Percentiles rank a stretch among this genome's conserved stretches.
Evolutionary conservation across 2,113 vertebrate species (phyloP).

Genomic region (Antechinus flavipes): DNA sequence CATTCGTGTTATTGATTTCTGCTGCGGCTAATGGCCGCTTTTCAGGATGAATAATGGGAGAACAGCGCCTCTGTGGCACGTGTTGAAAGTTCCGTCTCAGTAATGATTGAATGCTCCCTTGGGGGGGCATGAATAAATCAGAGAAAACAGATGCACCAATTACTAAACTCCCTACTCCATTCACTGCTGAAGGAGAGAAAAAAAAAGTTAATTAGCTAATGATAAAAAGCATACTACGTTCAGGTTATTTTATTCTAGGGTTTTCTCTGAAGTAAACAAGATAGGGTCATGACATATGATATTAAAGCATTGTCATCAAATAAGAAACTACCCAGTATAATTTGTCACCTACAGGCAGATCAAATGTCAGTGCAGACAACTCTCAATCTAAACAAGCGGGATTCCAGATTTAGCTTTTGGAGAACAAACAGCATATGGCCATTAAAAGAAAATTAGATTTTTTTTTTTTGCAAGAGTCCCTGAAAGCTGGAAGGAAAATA

Average conservation of each 20-base stretch:
- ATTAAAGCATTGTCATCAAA: slow-evolving; percentile 32
- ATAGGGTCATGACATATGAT: slow-evolving; percentile 31
- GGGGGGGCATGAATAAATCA: slow-evolving; percentile 41
- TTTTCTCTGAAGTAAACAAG: slow-evolving; percentile 52
- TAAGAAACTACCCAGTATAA: slow-evolving; percentile 41
- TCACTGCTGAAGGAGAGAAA: slow-evolving; percentile 51
- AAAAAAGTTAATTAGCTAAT: slow-evolving; percentile 76
- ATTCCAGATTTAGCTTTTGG: not conserved
- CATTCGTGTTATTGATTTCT: slow-evolving; percentile 61
- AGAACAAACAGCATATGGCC: not conserved
- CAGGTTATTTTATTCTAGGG: slow-evolving; percentile 15
- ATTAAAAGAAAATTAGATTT: not conserved
- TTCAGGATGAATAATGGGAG: not conserved
- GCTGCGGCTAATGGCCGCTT: not conserved
- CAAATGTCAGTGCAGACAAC: slow-evolving; percentile 24
- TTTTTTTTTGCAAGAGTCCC: not conserved
- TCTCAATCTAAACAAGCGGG: not conserved
- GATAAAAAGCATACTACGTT: slow-evolving; percentile 59
- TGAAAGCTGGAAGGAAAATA: not conserved
- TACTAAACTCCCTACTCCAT: slow-evolving; percentile 65
- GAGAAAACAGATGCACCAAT: slow-evolving; percentile 64
- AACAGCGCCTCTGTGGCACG: not conserved
- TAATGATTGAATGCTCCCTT: slow-evolving; percentile 46
- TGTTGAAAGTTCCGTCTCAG: not conserved
- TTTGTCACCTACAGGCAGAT: slow-evolving; percentile 59